Base-by-base conservation (phyloP, 2,888 invertebrate genomes). In the Hoplodrina ambigua region DNA sequence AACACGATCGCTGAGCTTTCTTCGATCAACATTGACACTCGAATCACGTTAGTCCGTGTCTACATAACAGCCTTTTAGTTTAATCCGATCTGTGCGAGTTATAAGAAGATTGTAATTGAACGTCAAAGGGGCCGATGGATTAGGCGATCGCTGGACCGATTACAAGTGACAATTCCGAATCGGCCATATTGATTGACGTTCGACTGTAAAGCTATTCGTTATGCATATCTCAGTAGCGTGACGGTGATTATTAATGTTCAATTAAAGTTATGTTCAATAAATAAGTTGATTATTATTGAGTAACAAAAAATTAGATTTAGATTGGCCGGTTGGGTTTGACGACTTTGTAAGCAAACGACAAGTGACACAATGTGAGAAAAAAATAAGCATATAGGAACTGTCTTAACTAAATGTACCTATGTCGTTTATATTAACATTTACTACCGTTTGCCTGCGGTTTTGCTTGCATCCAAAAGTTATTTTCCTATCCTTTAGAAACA, bases 41-140 rank as follows among this genome's bases (percentile, higher is more conserved):
- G 70, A 82, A 86, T 87, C 88, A 87, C 85, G 86, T 89, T 88
- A 90, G 87, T 84, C 89, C 89, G 90, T 91, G 92, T 94, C 90
- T 90, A 92, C 91, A 92, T 94, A 92, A 94, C 91, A 89, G 88
- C 91, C 92, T 94, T 92, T 94, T 93, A 92, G 89, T 84, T 85
- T 94, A 94, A 94, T 92, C 94, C 92, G 89, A 89, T 91, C 78
- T 86, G 85, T 85, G 86, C 88, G 85, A 85, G 85, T 86, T 91
- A 91, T 94, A 94, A 94, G 93, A 91, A 92, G 90, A 90, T 92
- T 90, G 93, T 94, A 93, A 94, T 93, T 93, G 92, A 89, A 89
- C 87, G 88, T 93, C 93, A 94, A 93, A 93, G 92, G 85, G 72
- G 87, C 91, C 93, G 91, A 78, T 78, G 89, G 91, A 88, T 91